phyloP scores from a whole-genome alignment of 2,113 vertebrate species.

The Cephalopholis sonnerati region DNA sequence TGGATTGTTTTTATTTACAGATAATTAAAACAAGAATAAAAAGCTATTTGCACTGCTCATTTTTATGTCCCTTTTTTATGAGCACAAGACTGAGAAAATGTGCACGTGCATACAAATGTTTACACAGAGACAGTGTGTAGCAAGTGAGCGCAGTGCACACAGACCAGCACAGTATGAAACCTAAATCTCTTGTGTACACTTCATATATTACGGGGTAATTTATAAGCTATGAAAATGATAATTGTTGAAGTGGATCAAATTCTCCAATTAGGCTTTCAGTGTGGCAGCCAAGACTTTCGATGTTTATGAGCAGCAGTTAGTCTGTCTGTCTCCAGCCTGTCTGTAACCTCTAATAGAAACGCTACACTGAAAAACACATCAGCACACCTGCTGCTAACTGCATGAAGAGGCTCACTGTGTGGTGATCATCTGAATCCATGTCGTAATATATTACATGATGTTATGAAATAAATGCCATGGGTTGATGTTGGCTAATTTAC shows the following conservation, averaged over 20 bases:
- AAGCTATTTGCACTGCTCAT: slow-evolving; percentile 30
- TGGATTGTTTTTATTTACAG: slow-evolving; percentile 68
- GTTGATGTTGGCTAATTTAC: slow-evolving; percentile 17
- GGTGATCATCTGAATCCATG: slow-evolving; percentile 38
- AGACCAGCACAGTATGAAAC: slow-evolving; percentile 20
- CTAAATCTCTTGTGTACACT: slow-evolving; percentile 62
- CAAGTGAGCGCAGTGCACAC: background rate
- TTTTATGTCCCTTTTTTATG: slow-evolving; percentile 39
- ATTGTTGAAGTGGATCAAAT: slow-evolving; percentile 71
- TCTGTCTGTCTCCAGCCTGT: slow-evolving; percentile 69
- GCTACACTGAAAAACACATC: slow-evolving; percentile 32
- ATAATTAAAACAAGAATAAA: slow-evolving; percentile 68
- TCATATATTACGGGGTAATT: slow-evolving; percentile 63
- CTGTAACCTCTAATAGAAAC: slow-evolving; percentile 56
- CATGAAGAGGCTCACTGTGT: slow-evolving; percentile 32
- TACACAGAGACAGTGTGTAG: slow-evolving; percentile 9
- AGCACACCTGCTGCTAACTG: slow-evolving; percentile 68
- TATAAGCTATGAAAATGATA: slow-evolving; percentile 67
- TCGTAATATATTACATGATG: slow-evolving; percentile 21
- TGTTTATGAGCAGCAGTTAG: slow-evolving; percentile 63
- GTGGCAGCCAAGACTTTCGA: slow-evolving; percentile 41
- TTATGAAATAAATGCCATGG: slow-evolving; percentile 28
- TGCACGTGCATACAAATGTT: background rate
- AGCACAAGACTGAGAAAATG: slow-evolving; percentile 1
- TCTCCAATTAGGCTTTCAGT: slow-evolving; percentile 60